These are phyloP conservation scores for Sebastes schlegelii DNA, from an alignment of 2,113 vertebrate genomes.

Conservation along the genomic window DNA sequence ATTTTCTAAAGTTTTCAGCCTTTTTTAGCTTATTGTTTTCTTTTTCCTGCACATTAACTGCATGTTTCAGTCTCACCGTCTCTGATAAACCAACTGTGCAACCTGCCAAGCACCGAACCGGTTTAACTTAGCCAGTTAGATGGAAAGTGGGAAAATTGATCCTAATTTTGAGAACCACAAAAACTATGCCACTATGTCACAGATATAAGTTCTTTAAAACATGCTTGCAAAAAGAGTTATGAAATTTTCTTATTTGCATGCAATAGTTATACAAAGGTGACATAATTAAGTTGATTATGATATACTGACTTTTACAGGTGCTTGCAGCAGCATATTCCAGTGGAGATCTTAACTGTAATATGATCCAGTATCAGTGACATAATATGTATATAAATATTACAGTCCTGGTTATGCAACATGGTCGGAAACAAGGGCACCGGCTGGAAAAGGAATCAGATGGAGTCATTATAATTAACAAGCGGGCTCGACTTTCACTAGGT, in stretches of 20 bases:
- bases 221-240: not conserved
- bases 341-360: not conserved
- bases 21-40: not conserved
- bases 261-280: not conserved
- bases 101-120: not conserved
- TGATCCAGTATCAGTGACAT: slow-evolving; percentile 7
- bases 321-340: not conserved
- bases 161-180: not conserved
- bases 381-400: slow-evolving; percentile 28
- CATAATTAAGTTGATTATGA: not conserved
- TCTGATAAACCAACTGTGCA: not conserved
- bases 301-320: slow-evolving; percentile 4
- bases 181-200: not conserved
- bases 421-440: slow-evolving; percentile 10
- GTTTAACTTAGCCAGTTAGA: not conserved
- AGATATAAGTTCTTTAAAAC: not conserved
- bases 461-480: slow-evolving; percentile 22
- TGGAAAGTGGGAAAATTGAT: not conserved
- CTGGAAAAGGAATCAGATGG: slow-evolving; percentile 27
- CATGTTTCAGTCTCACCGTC: not conserved
- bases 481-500: slow-evolving; percentile 38
- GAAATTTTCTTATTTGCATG: not conserved
- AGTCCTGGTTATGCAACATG: slow-evolving; percentile 36
- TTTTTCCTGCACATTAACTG: not conserved
- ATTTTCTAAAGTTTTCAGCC: not conserved